Conservation (phyloP, 2,888 invertebrate species). For the Caenorhabditis becei region DNA sequence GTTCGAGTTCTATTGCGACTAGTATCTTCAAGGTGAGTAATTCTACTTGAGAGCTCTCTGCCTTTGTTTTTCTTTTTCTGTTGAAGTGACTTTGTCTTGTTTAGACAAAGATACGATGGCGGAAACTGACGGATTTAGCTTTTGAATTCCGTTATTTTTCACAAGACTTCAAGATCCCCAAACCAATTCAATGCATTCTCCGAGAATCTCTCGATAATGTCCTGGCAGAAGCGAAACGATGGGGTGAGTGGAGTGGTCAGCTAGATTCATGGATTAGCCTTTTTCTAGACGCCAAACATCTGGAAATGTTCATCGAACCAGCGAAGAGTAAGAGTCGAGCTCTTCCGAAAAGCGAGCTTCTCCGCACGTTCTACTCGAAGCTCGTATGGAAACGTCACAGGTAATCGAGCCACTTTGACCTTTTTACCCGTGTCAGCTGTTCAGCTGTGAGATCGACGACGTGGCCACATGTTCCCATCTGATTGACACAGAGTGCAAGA, state of each 20-base stretch:
- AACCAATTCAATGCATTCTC: slow-evolving; percentile 30
- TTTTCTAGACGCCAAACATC: slow-evolving; percentile 69
- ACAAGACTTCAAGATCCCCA: slow-evolving; percentile 51
- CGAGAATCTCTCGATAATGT: slow-evolving; percentile 54
- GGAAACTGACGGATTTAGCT: slow-evolving; percentile 64
- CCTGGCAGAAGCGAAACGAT: slow-evolving; percentile 61
- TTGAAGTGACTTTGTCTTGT: not conserved
- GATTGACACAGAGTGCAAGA: slow-evolving; percentile 64
- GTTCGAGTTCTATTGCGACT: slow-evolving; percentile 33
- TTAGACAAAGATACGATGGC: slow-evolving; percentile 71
- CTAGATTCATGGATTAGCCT: not conserved
- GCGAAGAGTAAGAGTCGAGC: slow-evolving; percentile 60
- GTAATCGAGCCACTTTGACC: slow-evolving; percentile 25
- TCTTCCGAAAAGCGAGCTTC: slow-evolving; percentile 65
- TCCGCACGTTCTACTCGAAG: slow-evolving; percentile 69
- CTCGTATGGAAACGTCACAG: slow-evolving; percentile 64
- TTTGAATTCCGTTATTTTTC: slow-evolving; percentile 60
- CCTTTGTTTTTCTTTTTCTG: not conserved
- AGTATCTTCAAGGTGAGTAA: slow-evolving; percentile 36
- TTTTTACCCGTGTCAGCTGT: slow-evolving; percentile 3
- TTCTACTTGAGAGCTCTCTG: not conserved
- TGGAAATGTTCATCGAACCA: slow-evolving; percentile 69
- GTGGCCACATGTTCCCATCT: slow-evolving; percentile 62
- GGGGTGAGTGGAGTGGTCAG: slow-evolving; percentile 47
- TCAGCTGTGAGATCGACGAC: slow-evolving; percentile 67